Evolutionary conservation across 2,888 invertebrate genomes (phyloP).

Genomic region (Saturnia pavonia): DNA sequence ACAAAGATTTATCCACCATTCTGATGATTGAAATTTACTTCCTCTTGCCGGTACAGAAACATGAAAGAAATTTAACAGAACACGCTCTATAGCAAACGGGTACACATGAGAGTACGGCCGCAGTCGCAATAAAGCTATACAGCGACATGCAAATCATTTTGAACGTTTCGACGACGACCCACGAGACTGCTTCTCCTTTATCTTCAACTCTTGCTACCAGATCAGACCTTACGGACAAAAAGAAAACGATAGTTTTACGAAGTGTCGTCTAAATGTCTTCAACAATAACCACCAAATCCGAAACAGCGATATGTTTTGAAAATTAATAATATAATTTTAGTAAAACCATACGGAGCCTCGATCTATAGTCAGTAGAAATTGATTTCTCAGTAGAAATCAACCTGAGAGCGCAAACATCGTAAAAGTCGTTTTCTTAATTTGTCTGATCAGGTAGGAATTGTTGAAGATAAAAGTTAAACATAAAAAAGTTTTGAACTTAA

Average conservation of each 20-base stretch:
- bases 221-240: constrained; percentile 45
- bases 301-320: background rate
- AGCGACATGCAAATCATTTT: constrained; percentile 57
- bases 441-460: constrained; percentile 56
- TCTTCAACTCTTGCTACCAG: constrained; percentile 36
- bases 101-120: constrained; percentile 44
- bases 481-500: background rate
- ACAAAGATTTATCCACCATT: constrained; percentile 44
- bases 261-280: constrained; percentile 45
- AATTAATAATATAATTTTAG: constrained; percentile 7
- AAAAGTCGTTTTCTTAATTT: constrained; percentile 49
- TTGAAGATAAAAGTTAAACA: constrained; percentile 47
- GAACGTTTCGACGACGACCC: constrained; percentile 29
- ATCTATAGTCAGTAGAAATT: background rate
- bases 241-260: constrained; percentile 62
- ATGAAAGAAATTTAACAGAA: constrained; percentile 31
- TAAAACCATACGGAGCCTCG: constrained; percentile 24
- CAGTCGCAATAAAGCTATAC: constrained; percentile 45
- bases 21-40: constrained; percentile 23
- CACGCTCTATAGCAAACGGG: constrained; percentile 35
- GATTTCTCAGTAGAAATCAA: constrained; percentile 33
- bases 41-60: constrained; percentile 35
- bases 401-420: constrained; percentile 43
- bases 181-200: constrained; percentile 25
- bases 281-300: constrained; percentile 58